Base-by-base conservation (phyloP, 1,140 invertebrate genomes). In the Vollenhovia emeryi region DNA sequence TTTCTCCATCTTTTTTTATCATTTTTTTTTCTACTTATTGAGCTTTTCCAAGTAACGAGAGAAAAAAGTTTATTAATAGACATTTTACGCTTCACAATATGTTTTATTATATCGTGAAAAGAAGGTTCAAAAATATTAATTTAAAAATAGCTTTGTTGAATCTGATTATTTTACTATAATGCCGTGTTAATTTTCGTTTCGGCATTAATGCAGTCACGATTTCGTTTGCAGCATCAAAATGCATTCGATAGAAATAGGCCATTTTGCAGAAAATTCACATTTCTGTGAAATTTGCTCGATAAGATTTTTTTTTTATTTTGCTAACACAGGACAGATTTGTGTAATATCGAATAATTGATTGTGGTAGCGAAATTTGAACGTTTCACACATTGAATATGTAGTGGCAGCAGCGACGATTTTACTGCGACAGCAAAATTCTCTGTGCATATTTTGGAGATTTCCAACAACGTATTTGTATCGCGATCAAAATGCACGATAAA, bases 301-400 rank as follows among this genome's bases (percentile, higher is more conserved):
- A 60, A 40, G 24, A 43, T 59, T 59, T 60, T 52, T n/a, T n/a
- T 55, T 60, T 36, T 43, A n/a, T 40, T 18, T 75, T 24, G 21
- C 36, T 6, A n/a, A 60, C 21, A 43, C 21, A 43, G 18, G 30
- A 43, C 11, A 40, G 15, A 75, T 43, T 40, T 59, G n/a, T 57
- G 71, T 59, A 75, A 75, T 75, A 59, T 59, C 15, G 24, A 60
- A 40, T 60, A 75, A 75, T 59, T 60, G 36, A n/a, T 75, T 75
- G 18, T 74, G 13, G 18, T 27, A 43, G 36, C 21, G 27, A 59
- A 59, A 15, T 75, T 59, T 24, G n/a, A 60, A 43, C 55, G 73
- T 33, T 75, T 60, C 13, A n/a, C 33, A 40, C n/a, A 43, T 30
- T 21, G 24, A 60, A 60, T 75, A 27, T 59, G 52, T 36, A 40